Evolutionary conservation across 1,140 invertebrate species (phyloP), one percentile per base, ranked within the genome.

Genomic region (Caenorhabditis elegans): DNA sequence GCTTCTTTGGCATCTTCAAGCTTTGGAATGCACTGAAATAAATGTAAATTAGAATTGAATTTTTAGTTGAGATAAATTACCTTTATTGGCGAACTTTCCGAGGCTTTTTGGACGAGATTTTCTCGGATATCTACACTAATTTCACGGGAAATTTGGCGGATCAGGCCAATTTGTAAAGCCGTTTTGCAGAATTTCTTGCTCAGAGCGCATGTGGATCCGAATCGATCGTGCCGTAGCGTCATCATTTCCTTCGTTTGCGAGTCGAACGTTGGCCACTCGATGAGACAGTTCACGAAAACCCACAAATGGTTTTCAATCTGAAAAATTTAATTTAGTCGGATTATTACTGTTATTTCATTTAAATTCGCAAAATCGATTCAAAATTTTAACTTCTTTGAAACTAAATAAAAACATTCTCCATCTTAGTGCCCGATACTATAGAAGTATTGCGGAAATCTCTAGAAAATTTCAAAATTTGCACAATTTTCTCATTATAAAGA

Each of bases 211-310:
- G 96, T 98, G 0, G 97, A 99, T 36, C 97, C 97, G 92, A 99
- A 99, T 87, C 92, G 94, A 90, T 98, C 98, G 0, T 93, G 91
- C 91, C 97, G 95, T 13, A 97, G 92, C 0, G 97, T 99, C 97
- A 99, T 98, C 86, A 96, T 95, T 83, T 93, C 92, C 91, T 99
- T 99, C 1, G 98, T 99, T 92, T 99, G 98, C 0, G 98, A 99
- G 91, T 99, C 97, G 91, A 99, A 99, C 15, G 96, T 95, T 34
- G 98, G 98, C 92, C 99, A 99, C 76, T 98, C 97, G 88, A 99
- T 98, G 10, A 99, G 91, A 91, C 95, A 98, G 90, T 98, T 99
- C 2, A 99, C 92, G 90, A 99, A 99, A 0, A 99, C 89, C 96
- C 97, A 99, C 91, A 99, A 92, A 89, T 99, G 96, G 91, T 94